Conservation (phyloP, 2,797 vertebrate species). For the Anabacerthia variegaticeps region DNA sequence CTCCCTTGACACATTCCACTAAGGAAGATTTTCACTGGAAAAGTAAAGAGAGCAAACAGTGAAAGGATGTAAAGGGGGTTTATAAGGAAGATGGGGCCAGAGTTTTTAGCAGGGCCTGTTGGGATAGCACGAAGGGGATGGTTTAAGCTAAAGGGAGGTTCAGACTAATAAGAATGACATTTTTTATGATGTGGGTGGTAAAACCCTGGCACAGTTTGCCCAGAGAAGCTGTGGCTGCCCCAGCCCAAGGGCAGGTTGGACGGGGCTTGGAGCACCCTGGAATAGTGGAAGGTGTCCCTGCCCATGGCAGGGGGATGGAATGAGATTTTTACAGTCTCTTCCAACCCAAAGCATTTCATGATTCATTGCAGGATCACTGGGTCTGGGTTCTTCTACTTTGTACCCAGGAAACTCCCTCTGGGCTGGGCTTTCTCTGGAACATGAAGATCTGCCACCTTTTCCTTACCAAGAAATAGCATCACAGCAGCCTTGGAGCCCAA, state of each 20-base stretch:
- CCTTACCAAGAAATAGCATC: neutral
- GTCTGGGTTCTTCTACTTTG: neutral
- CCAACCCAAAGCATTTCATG: neutral
- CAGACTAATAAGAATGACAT: neutral
- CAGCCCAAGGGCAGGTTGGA: neutral
- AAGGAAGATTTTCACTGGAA: neutral
- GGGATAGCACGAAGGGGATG: neutral
- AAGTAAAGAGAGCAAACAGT: neutral
- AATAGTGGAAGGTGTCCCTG: neutral
- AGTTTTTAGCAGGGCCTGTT: neutral
- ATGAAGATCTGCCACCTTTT: neutral
- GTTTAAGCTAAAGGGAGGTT: neutral
- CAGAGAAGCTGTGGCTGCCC: neutral
- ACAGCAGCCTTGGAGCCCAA: accelerated
- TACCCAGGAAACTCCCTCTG: neutral
- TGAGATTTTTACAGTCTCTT: neutral
- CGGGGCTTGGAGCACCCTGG: neutral
- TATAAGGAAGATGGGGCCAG: neutral
- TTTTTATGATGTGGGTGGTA: neutral
- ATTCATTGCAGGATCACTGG: accelerated
- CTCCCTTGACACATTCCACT: accelerated
- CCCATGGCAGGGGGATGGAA: neutral
- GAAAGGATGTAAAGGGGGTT: neutral
- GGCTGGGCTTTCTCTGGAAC: neutral
- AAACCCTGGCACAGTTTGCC: neutral